A percentile compares a stretch with the other conserved stretches of the same genome.
Conservation (phyloP, 2,797 vertebrate species). For the Tarsius wallacei region DNA sequence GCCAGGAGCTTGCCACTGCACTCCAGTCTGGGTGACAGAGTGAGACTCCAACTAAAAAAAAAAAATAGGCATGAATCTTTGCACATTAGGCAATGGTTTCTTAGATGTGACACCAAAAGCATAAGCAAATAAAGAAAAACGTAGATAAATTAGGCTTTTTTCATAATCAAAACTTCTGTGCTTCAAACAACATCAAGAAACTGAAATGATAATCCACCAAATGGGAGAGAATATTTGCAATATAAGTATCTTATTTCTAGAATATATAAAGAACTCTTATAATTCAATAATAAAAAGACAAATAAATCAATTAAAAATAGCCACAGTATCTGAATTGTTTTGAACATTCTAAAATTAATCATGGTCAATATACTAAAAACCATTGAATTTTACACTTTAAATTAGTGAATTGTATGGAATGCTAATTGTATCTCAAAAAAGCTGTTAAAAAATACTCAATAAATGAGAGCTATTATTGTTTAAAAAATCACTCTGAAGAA, state of each 20-base stretch:
- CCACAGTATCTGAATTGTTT: not conserved
- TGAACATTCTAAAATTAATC: not conserved
- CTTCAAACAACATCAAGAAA: not conserved
- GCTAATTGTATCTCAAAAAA: not conserved
- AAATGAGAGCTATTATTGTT: not conserved
- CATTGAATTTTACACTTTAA: not conserved
- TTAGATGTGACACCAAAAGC: slow-evolving; percentile 28
- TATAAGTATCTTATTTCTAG: not conserved
- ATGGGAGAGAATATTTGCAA: not conserved
- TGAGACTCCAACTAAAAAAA: too few relatives aligned
- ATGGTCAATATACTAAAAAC: not conserved
- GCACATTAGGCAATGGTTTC: not conserved
- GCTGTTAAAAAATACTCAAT: not conserved
- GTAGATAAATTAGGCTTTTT: not conserved
- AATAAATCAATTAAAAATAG: slow-evolving; percentile 29
- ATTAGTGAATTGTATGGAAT: not conserved
- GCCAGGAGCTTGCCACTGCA: too few relatives aligned
- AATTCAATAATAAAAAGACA: slow-evolving; percentile 41
- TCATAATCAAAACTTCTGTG: not conserved
- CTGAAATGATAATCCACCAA: not conserved
- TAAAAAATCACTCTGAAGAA: not conserved
- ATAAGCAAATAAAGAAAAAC: slow-evolving; percentile 11
- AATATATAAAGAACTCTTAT: not conserved
- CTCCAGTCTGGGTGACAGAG: too few relatives aligned
- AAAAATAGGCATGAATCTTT: not conserved